Base-by-base conservation (phyloP, 2,113 vertebrate genomes). In the Phylloscopus trochilus region DNA sequence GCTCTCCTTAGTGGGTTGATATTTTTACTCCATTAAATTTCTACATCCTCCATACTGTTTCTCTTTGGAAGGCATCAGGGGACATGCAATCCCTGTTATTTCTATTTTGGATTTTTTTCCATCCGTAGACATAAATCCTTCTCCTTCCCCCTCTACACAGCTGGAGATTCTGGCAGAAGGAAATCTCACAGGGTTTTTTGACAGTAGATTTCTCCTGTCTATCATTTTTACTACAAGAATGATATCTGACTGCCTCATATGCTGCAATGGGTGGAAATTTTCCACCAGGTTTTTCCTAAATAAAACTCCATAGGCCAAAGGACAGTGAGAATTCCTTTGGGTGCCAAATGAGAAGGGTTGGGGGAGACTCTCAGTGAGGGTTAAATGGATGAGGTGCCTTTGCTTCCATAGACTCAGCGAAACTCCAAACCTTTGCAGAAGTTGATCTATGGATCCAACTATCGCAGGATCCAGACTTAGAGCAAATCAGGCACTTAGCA, bases 11-110 rank as follows among this genome's bases (percentile, higher is more conserved):
- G 59, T 5, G 79, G 23, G 47, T 2, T 51, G 92, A 9, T 83
- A 86, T 75, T 96, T 93, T 93, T 93, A 92, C 56, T 77, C 68
- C 82, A 23, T 59, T 46, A 77, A 81, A 78, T 89, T 93, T 89
- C 75, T 86, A 83, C 62, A 44, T 87, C 70, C 73, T 81, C 76
- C 1, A 0, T 18, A 22, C 33, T 0, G 0, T 86, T 90, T 96
- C 87, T 87, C 85, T 85, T 59, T 51, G 79, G 75, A 59, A 93
- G 59, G 81, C 72, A 73, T 20, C 82, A 92, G 70, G 84, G 90
- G 82, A 92, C 44, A 8, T 52, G 51, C 43, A 85, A 83, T 22
- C 37, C 37, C 39, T 2, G 35, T 23, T 84, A 66, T 24, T 93
- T 92, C 91, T 92, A 85, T 84, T 91, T 58, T 81, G 41, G 70